A percentile compares a stretch with the other conserved stretches of the same genome.
These are phyloP conservation scores for Lagria hirta DNA, from an alignment of 2,888 invertebrate species.

Conservation along the genomic window DNA sequence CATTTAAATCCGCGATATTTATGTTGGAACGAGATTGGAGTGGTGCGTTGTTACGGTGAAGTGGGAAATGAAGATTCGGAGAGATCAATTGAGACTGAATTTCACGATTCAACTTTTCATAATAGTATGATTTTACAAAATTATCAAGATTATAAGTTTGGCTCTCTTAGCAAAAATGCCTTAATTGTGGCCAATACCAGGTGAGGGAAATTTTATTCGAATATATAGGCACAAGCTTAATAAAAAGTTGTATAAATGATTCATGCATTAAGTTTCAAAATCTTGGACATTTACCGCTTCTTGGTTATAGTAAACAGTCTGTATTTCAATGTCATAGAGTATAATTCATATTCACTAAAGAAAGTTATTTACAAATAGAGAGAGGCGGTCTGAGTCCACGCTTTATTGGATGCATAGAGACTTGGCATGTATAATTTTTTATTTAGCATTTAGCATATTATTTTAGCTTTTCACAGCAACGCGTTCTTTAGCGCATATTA, in stretches of 20 bases:
- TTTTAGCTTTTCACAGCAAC: constrained; percentile 1
- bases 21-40: constrained; percentile 94
- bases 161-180: constrained; percentile 78
- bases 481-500: too few relatives aligned
- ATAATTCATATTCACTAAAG: too few relatives aligned
- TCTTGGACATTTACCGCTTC: too few relatives aligned
- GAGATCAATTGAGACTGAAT: constrained; percentile 90
- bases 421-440: too few relatives aligned
- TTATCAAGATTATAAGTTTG: constrained; percentile 82
- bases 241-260: too few relatives aligned
- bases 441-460: constrained; percentile 2
- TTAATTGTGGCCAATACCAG: constrained; percentile 74
- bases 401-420: too few relatives aligned
- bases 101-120: constrained; percentile 88
- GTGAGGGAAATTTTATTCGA: constrained; percentile 49
- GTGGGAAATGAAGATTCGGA: constrained; percentile 62
- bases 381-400: too few relatives aligned
- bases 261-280: too few relatives aligned
- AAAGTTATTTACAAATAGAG: too few relatives aligned
- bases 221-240: not conserved
- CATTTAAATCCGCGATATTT: constrained; percentile 72
- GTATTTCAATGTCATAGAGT: too few relatives aligned
- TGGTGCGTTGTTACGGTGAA: constrained; percentile 76
- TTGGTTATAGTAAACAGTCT: too few relatives aligned
- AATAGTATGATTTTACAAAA: constrained; percentile 90